phyloP scores from a whole-genome alignment of 2,113 vertebrate species.

The Phocoena sinus region DNA sequence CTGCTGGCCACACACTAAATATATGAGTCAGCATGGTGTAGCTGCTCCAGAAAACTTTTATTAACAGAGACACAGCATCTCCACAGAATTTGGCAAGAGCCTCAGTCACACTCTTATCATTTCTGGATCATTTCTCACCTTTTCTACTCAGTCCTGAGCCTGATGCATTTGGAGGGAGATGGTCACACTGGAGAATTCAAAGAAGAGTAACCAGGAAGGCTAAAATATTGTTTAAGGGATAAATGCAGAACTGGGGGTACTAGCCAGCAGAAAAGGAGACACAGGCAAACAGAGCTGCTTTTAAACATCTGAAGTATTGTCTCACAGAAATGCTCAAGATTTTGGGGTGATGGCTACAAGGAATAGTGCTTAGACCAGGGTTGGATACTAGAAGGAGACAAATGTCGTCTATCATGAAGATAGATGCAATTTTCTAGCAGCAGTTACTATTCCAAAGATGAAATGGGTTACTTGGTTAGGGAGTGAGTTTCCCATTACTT shows the following conservation, averaged over 20 bases:
- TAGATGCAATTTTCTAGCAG: neutral
- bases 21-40: neutral
- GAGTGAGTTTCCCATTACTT: neutral
- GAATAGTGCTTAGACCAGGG: neutral
- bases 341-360: neutral
- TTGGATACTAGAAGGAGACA: neutral
- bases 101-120: neutral
- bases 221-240: neutral
- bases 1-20: neutral
- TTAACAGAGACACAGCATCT: neutral
- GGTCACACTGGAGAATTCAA: neutral
- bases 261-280: neutral
- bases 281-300: neutral
- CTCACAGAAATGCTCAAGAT: neutral
- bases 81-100: neutral
- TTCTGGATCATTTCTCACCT: neutral
- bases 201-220: neutral
- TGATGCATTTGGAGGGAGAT: neutral
- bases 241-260: neutral
- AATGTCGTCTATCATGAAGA: neutral
- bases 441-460: neutral
- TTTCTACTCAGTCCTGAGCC: neutral
- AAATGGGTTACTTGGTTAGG: slow-evolving; percentile 17
- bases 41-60: neutral
- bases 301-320: neutral